phyloP scores from a whole-genome alignment of 2,797 vertebrate species.

The Hyperoplus lanceolatus region DNA sequence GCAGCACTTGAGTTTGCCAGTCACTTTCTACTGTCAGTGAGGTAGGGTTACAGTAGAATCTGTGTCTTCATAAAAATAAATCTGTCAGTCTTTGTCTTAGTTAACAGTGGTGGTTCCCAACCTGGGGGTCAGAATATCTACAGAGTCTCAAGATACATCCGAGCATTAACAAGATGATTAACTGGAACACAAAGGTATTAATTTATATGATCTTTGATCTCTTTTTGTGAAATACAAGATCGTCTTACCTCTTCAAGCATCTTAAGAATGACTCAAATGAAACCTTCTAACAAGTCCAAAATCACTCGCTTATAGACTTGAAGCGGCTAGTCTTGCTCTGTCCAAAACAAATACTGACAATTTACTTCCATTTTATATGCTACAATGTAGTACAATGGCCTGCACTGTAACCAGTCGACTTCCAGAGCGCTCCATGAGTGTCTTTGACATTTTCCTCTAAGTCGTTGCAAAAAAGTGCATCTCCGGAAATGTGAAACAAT shows the following conservation, averaged over 20 bases:
- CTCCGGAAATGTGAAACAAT: neutral
- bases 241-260: neutral
- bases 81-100: neutral
- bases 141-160: neutral
- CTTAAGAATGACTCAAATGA: neutral
- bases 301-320: neutral
- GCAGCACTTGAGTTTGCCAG: slow-evolving; percentile 11
- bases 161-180: neutral
- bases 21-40: slow-evolving; percentile 23
- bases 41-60: slow-evolving; percentile 1
- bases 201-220: neutral
- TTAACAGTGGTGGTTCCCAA: neutral
- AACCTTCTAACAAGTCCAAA: neutral
- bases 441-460: neutral
- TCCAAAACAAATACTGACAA: too few species aligned
- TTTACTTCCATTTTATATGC: neutral
- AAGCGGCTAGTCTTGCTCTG: neutral
- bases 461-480: neutral
- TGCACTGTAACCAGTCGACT: neutral
- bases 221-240: neutral
- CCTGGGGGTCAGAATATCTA: neutral
- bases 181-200: neutral
- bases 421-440: neutral
- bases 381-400: neutral
- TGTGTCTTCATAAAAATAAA: neutral